Evolutionary conservation across 2,113 vertebrate genomes (phyloP).

Genomic region (Dinomys branickii): DNA sequence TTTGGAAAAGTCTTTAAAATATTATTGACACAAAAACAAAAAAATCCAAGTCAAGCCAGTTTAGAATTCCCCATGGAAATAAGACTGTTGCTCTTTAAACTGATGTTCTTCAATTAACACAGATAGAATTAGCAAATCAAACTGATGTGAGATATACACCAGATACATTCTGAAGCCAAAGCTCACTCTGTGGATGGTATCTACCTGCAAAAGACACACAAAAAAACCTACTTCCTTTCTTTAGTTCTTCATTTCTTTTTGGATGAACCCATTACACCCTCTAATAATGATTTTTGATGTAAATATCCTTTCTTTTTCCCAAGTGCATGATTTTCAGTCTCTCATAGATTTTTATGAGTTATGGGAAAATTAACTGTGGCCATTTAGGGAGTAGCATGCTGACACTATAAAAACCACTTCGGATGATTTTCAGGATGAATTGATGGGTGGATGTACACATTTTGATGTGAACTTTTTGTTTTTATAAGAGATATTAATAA

Average conservation of each 20-base stretch:
- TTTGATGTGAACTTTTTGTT: neutral
- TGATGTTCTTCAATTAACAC: neutral
- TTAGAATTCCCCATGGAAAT: neutral
- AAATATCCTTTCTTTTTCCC: constrained; percentile 3
- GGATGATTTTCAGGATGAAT: neutral
- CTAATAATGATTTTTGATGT: neutral
- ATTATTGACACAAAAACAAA: neutral
- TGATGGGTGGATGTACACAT: neutral
- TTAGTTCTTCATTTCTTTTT: neutral
- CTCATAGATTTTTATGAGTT: neutral
- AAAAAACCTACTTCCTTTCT: neutral
- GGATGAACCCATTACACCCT: neutral
- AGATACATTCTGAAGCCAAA: constrained; percentile 6
- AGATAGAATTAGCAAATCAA: neutral
- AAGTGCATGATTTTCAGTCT: neutral
- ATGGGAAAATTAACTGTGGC: neutral
- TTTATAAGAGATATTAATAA: neutral
- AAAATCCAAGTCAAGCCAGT: neutral
- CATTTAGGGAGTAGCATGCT: neutral
- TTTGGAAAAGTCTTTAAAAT: constrained; percentile 2
- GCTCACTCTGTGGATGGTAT: neutral
- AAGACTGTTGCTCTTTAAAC: neutral
- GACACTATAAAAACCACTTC: neutral
- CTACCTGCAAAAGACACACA: neutral
- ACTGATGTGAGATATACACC: neutral